These are phyloP conservation scores for Epinephelus cyanopodus DNA, from an alignment of 2,113 vertebrate species.

Conservation along the genomic window DNA sequence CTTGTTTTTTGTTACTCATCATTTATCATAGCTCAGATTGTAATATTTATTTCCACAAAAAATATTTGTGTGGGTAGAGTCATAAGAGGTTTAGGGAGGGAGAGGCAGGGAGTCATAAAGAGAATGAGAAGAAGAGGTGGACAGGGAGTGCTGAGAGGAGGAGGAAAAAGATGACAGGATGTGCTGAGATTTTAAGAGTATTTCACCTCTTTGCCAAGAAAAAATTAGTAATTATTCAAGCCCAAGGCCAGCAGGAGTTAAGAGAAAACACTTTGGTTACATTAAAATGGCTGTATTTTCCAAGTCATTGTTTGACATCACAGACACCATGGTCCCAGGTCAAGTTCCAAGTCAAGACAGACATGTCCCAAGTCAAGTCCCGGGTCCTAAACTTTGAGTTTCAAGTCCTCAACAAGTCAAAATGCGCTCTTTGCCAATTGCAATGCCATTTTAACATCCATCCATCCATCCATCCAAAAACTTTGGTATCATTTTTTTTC, in stretches of 20 bases:
- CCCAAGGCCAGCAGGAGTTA: neutral
- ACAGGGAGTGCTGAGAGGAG: constrained; percentile 16
- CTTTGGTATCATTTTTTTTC: too few species aligned
- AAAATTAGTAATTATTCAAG: neutral
- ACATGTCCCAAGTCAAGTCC: too few species aligned
- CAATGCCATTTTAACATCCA: too few species aligned
- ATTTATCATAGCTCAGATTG: neutral
- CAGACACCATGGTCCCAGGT: too few species aligned
- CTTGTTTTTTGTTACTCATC: neutral
- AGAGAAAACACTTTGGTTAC: neutral
- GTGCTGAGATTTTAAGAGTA: constrained; percentile 24
- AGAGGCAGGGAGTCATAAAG: constrained; percentile 15
- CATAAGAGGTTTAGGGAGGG: constrained; percentile 14
- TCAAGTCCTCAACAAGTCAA: too few species aligned
- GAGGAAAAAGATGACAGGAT: constrained; percentile 31
- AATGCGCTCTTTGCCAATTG: too few species aligned
- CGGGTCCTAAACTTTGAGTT: too few species aligned
- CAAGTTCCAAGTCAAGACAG: too few species aligned
- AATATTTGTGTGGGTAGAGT: constrained; percentile 21
- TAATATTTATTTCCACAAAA: neutral
- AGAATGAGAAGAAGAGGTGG: constrained; percentile 31
- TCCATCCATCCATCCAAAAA: too few species aligned
- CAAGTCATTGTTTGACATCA: too few species aligned
- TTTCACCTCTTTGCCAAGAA: neutral
- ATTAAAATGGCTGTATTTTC: neutral